Percentiles rank a stretch among this genome's conserved stretches.
Evolutionary conservation across 2,888 invertebrate species (phyloP).

Genomic region (Melanostoma scalare): DNA sequence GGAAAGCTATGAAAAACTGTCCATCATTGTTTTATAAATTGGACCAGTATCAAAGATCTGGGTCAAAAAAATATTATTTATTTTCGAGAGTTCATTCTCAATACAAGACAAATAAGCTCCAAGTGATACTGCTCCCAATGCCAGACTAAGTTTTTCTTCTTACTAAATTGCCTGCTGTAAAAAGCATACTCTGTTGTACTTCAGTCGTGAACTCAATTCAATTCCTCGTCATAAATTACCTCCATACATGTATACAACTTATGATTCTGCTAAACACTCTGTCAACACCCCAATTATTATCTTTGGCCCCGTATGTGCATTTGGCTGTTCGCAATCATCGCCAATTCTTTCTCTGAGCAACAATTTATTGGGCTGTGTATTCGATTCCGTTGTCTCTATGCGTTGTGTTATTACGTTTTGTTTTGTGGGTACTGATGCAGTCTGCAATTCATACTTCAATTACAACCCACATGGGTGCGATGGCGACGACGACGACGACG

Average conservation of each 20-base stretch:
- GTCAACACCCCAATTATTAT: conserved; percentile 70
- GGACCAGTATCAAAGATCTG: too few species aligned
- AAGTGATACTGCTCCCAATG: too few species aligned
- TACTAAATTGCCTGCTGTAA: too few species aligned
- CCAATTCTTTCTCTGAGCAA: conserved; percentile 36
- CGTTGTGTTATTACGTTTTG: conserved; percentile 44
- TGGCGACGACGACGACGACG: background rate
- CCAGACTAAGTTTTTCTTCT: too few species aligned
- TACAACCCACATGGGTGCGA: background rate
- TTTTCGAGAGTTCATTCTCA: too few species aligned
- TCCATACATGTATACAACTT: conserved; percentile 1
- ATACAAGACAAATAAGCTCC: too few species aligned
- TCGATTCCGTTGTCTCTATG: conserved; percentile 27
- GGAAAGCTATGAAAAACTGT: too few species aligned
- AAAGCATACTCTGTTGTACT: too few species aligned
- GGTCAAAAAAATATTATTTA: too few species aligned
- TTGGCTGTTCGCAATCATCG: conserved; percentile 47
- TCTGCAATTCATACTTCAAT: conserved; percentile 28
- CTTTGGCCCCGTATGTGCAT: conserved; percentile 15
- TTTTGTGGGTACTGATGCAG: background rate
- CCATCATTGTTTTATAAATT: too few species aligned
- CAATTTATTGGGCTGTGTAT: conserved; percentile 44
- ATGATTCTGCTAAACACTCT: conserved; percentile 51
- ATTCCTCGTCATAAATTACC: conserved; percentile 13
- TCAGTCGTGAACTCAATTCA: conserved; percentile 2